Percentiles rank a stretch among this genome's conserved stretches.
phyloP scores from a whole-genome alignment of 2,113 vertebrate species.

The Neogale vison region DNA sequence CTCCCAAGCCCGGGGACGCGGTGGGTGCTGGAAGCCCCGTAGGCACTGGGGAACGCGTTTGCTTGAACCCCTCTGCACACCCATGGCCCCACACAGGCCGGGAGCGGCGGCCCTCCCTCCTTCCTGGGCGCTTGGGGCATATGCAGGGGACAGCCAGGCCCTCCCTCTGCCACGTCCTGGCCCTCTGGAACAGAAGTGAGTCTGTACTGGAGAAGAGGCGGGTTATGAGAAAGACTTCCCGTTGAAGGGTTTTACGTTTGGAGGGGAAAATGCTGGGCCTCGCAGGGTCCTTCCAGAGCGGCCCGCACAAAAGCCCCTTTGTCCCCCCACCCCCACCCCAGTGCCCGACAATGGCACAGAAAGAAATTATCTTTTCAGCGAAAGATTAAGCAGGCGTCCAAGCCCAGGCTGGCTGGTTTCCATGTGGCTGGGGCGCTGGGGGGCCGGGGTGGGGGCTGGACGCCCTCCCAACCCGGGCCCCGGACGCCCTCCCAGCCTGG shows the following conservation, averaged over 20 bases:
- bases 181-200: neutral
- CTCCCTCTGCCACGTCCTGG: neutral
- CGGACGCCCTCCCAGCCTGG: neutral
- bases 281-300: neutral
- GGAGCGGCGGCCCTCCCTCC: neutral
- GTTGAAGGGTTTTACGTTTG: neutral
- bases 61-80: no score
- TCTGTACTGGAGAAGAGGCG: neutral
- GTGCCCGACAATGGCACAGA: neutral
- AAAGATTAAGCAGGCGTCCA: slow-evolving; percentile 27
- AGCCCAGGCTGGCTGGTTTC: slow-evolving; percentile 21
- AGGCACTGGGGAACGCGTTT: neutral
- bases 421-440: neutral
- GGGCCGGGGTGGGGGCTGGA: neutral
- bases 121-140: neutral
- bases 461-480: neutral
- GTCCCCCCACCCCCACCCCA: slow-evolving; percentile 36
- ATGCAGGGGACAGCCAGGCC: neutral
- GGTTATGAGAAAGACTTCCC: neutral
- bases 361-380: slow-evolving; percentile 73
- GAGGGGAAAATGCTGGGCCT: slow-evolving; percentile 34
- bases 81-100: neutral
- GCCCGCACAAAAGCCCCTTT: slow-evolving; percentile 71
- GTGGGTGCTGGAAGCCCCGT: neutral
- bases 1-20: neutral